These are phyloP conservation scores for Galeopterus variegatus DNA, from an alignment of 2,113 vertebrate species.

Conservation along the genomic window DNA sequence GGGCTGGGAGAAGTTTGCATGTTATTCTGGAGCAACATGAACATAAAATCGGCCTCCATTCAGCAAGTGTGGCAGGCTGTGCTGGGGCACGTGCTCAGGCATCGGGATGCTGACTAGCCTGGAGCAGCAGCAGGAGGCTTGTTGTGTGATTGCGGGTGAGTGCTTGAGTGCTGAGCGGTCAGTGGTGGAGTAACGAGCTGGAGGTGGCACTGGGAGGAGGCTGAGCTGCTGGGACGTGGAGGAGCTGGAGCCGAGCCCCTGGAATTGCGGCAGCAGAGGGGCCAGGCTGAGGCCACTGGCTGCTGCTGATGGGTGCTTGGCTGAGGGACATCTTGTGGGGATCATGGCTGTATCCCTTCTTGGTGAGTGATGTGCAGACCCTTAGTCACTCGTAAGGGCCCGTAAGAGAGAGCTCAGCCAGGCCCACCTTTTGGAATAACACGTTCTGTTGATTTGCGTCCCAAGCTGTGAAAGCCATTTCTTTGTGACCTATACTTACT, in stretches of 20 bases:
- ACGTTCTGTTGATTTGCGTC: background rate
- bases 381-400: background rate
- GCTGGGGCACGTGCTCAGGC: background rate
- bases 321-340: background rate
- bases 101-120: background rate
- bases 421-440: background rate
- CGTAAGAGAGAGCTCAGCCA: accelerated
- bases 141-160: conserved; percentile 21
- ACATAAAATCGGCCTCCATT: background rate
- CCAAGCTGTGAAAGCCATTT: background rate
- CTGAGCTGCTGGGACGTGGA: background rate
- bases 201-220: background rate
- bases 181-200: conserved; percentile 42
- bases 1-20: background rate
- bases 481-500: conserved; percentile 15
- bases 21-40: background rate
- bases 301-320: background rate
- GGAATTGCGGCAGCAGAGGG: background rate
- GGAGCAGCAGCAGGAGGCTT: background rate
- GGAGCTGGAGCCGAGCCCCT: background rate
- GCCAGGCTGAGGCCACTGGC: background rate
- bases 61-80: accelerated
- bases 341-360: background rate
- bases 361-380: background rate
- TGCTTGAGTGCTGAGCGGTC: background rate